phyloP scores from a whole-genome alignment of 2,797 vertebrate species.

The Pygocentrus nattereri region DNA sequence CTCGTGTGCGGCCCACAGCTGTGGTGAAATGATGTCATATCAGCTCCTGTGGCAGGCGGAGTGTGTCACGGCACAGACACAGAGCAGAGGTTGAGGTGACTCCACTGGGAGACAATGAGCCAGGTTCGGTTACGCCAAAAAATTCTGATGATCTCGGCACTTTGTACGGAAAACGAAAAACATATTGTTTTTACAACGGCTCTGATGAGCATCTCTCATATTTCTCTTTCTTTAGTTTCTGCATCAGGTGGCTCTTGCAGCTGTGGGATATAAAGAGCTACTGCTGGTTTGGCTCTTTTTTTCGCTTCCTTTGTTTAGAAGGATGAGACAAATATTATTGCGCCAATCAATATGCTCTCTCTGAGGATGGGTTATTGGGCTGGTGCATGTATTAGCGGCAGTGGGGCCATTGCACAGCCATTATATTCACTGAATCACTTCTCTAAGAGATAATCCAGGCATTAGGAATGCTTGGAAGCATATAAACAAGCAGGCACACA shows the following conservation, averaged over 20 bases:
- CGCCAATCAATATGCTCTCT: slow-evolving; percentile 49
- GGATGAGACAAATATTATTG: slow-evolving; percentile 43
- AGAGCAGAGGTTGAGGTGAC: slow-evolving; percentile 64
- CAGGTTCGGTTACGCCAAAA: slow-evolving; percentile 43
- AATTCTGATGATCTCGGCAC: slow-evolving; percentile 57
- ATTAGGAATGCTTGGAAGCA: slow-evolving; percentile 53
- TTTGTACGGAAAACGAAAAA: slow-evolving; percentile 52
- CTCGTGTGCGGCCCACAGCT: slow-evolving; percentile 75
- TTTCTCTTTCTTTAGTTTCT: slow-evolving; percentile 14
- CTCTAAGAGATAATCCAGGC: slow-evolving; percentile 53
- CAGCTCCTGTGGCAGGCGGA: slow-evolving; percentile 76
- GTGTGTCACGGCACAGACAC: slow-evolving; percentile 70
- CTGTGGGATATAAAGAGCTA: slow-evolving; percentile 11
- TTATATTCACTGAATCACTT: slow-evolving; percentile 53
- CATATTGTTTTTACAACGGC: slow-evolving; percentile 25
- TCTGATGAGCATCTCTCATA: slow-evolving; percentile 24
- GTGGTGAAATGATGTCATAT: slow-evolving; percentile 81
- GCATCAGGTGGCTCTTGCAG: slow-evolving; percentile 35
- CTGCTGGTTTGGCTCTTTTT: not conserved
- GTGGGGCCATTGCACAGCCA: slow-evolving; percentile 46
- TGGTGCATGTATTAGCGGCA: slow-evolving; percentile 44
- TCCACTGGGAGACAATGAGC: slow-evolving; percentile 54
- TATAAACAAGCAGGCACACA: slow-evolving; percentile 44
- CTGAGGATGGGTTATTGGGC: slow-evolving; percentile 46
- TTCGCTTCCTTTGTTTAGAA: slow-evolving; percentile 1